Evolutionary conservation across 2,888 invertebrate species (phyloP).

Genomic region (Prosapia bicincta): DNA sequence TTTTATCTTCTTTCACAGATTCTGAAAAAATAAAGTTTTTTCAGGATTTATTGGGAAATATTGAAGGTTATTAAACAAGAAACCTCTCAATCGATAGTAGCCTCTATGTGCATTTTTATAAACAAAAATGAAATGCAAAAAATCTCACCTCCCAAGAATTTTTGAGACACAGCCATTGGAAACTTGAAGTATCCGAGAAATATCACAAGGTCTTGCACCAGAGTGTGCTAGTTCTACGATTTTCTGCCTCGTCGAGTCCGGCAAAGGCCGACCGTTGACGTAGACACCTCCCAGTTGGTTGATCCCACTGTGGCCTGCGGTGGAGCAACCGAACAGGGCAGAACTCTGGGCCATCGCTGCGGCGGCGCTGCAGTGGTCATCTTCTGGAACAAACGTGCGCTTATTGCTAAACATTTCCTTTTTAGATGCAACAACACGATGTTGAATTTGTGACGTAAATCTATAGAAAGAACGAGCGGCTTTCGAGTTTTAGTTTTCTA

Average conservation of each 20-base stretch:
- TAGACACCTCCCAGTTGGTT: slow-evolving; percentile 99
- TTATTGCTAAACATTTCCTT: slow-evolving; percentile 24
- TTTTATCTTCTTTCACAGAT: too few species aligned
- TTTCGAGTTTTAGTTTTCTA: too few species aligned
- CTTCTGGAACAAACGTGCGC: slow-evolving; percentile 53
- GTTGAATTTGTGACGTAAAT: too few species aligned
- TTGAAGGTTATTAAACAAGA: too few species aligned
- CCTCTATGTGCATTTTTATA: too few species aligned
- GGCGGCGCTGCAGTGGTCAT: slow-evolving; percentile 52
- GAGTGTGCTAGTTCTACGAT: slow-evolving; percentile 98
- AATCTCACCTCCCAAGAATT: slow-evolving; percentile 93
- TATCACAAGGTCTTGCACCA: slow-evolving; percentile 97
- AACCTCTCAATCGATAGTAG: too few species aligned
- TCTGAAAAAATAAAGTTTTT: too few species aligned
- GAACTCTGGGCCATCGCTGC: slow-evolving; percentile 65
- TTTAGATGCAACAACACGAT: too few species aligned
- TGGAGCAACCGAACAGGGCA: slow-evolving; percentile 75
- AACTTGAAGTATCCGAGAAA: slow-evolving; percentile 96
- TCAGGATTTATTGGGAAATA: too few species aligned
- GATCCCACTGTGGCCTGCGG: slow-evolving; percentile 93
- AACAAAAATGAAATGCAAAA: too few species aligned
- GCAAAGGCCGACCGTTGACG: slow-evolving; percentile 97
- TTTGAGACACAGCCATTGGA: slow-evolving; percentile 99
- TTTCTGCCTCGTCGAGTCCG: slow-evolving; percentile 96
- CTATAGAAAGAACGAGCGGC: too few species aligned